phyloP scores from a whole-genome alignment of 1,140 invertebrate genomes.

The Bursaphelenchus mucronatus region DNA sequence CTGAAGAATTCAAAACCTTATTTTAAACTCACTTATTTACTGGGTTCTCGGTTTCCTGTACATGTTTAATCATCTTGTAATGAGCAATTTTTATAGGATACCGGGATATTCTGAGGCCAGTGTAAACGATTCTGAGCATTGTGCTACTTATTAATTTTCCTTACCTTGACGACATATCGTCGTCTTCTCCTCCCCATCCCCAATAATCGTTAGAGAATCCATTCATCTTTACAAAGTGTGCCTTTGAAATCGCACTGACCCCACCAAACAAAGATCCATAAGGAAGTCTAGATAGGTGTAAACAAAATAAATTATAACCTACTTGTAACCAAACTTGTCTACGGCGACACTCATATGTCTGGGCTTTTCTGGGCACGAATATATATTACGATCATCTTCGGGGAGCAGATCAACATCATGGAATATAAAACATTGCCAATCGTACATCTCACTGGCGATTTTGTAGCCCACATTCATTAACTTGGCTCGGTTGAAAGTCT shows the following conservation, averaged over 20 bases:
- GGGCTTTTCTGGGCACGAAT: conserved; percentile 82
- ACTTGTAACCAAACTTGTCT: conserved; percentile 81
- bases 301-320: conserved; percentile 12
- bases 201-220: conserved; percentile 86
- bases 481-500: conserved; percentile 81
- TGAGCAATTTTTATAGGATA: conserved; percentile 60
- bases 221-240: conserved; percentile 74
- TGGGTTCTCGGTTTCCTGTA: conserved; percentile 55
- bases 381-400: conserved; percentile 80
- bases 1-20: conserved; percentile 20
- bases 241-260: conserved; percentile 66
- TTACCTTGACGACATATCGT: conserved; percentile 50
- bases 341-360: conserved; percentile 80
- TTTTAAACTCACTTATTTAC: conserved; percentile 47
- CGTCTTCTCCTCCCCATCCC: conserved; percentile 68
- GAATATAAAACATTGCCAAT: conserved; percentile 77
- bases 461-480: conserved; percentile 83
- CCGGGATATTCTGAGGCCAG: conserved; percentile 53
- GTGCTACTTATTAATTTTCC: conserved; percentile 5
- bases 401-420: conserved; percentile 83
- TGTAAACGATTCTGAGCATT: conserved; percentile 33
- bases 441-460: conserved; percentile 53
- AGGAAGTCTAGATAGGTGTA: conserved; percentile 46
- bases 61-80: conserved; percentile 63
- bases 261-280: conserved; percentile 67